Percentiles rank a stretch among this genome's conserved stretches.
Evolutionary conservation across 2,797 vertebrate genomes (phyloP).

Genomic region (Intellagama lesueurii): DNA sequence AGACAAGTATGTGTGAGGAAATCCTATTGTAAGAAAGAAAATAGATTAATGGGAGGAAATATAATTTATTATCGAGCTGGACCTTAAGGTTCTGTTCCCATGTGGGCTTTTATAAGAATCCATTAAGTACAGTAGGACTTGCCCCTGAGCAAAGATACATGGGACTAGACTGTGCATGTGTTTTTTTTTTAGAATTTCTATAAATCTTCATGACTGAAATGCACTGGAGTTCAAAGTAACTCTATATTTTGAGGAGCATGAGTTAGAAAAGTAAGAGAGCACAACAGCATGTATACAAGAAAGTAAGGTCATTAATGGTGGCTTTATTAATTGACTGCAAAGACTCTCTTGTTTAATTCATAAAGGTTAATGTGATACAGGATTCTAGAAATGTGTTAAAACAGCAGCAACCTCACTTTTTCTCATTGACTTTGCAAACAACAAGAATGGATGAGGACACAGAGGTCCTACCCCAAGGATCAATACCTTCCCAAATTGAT

Average conservation of each 20-base stretch:
- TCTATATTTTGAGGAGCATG: neutral
- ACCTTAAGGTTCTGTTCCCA: neutral
- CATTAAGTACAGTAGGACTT: neutral
- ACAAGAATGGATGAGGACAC: neutral
- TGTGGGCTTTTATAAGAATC: neutral
- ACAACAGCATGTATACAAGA: accelerated
- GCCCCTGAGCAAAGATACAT: neutral
- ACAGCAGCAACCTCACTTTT: neutral
- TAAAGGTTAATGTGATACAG: constrained; percentile 13
- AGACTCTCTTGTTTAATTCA: constrained; percentile 24
- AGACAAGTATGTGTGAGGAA: too few relatives aligned
- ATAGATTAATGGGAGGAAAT: too few relatives aligned
- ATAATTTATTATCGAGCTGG: too few relatives aligned
- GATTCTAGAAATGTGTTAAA: neutral
- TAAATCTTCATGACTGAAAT: constrained; percentile 14
- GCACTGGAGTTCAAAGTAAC: neutral
- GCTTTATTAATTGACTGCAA: constrained; percentile 1
- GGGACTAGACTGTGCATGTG: neutral
- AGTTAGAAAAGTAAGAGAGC: neutral
- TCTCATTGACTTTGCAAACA: neutral
- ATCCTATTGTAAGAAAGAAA: too few relatives aligned
- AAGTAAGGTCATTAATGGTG: neutral
- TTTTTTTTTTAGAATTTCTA: neutral
- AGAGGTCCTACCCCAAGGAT: neutral
- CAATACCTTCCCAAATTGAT: neutral